Percentiles rank a stretch among this genome's conserved stretches.
Evolutionary conservation across 2,797 vertebrate species (phyloP).

Genomic region (Cynodonichthys magdalenae): DNA sequence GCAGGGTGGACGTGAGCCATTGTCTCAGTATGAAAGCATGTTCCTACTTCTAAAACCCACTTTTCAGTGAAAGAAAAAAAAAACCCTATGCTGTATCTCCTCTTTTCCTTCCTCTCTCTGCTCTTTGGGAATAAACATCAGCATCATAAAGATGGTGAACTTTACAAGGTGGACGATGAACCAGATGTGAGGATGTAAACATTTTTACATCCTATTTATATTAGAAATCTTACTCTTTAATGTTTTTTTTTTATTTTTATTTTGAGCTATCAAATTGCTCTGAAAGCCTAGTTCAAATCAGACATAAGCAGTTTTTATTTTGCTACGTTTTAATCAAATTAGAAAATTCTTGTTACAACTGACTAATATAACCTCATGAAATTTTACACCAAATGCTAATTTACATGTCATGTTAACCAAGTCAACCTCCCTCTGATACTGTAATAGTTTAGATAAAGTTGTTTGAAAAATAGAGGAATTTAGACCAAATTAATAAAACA

Average conservation of each 20-base stretch:
- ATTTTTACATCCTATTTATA: constrained; percentile 2
- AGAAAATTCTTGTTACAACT: constrained; percentile 53
- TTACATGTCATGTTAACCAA: constrained; percentile 43
- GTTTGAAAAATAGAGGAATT: constrained; percentile 25
- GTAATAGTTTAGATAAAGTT: constrained; percentile 40
- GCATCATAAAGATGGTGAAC: constrained; percentile 42
- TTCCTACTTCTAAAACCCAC: constrained; percentile 71
- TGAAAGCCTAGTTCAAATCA: constrained; percentile 33
- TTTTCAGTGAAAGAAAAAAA: constrained; percentile 74
- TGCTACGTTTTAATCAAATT: constrained; percentile 50
- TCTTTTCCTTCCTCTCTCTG: constrained; percentile 69
- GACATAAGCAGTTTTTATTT: constrained; percentile 28
- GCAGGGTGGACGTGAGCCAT: constrained; percentile 73
- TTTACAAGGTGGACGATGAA: constrained; percentile 46
- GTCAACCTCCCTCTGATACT: constrained; percentile 20
- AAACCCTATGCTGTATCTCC: constrained; percentile 67
- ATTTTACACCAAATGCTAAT: constrained; percentile 45
- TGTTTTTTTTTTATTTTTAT: not conserved
- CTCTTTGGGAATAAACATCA: constrained; percentile 65
- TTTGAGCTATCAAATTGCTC: not conserved
- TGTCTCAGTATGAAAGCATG: constrained; percentile 78
- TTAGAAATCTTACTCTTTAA: not conserved
- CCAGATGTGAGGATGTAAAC: constrained; percentile 37
- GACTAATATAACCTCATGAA: constrained; percentile 36
- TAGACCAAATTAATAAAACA: constrained; percentile 12